A percentile compares a stretch with the other conserved stretches of the same genome.
Conservation (phyloP, 2,113 vertebrate species). For the Pterocles orientalis region DNA sequence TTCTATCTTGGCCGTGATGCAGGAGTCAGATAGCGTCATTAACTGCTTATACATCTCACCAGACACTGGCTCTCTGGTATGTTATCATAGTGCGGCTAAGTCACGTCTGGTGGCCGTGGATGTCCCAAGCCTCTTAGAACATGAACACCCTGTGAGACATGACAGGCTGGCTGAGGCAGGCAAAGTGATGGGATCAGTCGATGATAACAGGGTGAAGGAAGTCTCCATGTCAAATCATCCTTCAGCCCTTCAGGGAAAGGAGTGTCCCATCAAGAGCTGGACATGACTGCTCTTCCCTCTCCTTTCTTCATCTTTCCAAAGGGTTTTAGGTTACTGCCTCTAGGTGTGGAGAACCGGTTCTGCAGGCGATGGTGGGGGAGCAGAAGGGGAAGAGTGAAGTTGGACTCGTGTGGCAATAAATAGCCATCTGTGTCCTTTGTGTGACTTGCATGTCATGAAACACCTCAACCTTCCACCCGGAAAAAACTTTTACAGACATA, state of each 20-base stretch:
- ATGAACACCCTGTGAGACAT: neutral
- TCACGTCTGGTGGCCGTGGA: neutral
- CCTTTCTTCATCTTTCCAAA: neutral
- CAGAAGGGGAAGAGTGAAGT: neutral
- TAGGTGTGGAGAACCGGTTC: conserved; percentile 40
- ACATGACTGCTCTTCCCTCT: neutral
- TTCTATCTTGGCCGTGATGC: neutral
- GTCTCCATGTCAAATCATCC: neutral
- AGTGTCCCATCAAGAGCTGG: neutral
- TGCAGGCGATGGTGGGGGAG: neutral
- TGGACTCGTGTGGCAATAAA: neutral
- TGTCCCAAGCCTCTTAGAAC: neutral
- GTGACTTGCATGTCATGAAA: conserved; percentile 4
- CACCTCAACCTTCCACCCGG: conserved; percentile 22
- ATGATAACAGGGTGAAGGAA: neutral
- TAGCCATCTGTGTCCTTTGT: neutral
- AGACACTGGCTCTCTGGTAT: neutral
- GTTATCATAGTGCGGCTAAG: neutral
- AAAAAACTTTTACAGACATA: conserved; percentile 24
- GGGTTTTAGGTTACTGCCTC: conserved; percentile 7
- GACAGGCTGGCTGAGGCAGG: neutral
- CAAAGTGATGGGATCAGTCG: neutral
- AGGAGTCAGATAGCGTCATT: neutral
- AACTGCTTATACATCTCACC: neutral
- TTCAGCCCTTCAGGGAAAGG: neutral